Percentiles rank a stretch among this genome's conserved stretches.
Evolutionary conservation across 1,140 invertebrate genomes (phyloP).

Genomic region (Laupala kohalensis): DNA sequence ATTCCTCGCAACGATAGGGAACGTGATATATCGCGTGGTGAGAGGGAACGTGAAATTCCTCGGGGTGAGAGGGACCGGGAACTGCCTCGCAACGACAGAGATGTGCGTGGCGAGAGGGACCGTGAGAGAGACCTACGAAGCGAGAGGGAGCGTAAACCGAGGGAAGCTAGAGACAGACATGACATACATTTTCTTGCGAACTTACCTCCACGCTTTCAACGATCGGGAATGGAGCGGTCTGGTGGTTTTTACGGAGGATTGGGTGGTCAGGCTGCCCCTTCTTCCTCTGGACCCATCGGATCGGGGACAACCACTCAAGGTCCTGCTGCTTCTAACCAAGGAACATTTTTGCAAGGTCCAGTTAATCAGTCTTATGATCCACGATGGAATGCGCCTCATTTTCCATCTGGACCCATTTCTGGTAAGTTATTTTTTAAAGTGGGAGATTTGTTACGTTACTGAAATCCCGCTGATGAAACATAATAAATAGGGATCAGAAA

Average conservation of each 20-base stretch:
- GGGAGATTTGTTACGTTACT: too few species aligned
- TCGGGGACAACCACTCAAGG: conserved; percentile 22
- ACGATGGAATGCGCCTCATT: conserved; percentile 8
- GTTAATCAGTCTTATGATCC: conserved; percentile 6
- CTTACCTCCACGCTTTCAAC: conserved; percentile 68
- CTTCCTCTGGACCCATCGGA: conserved; percentile 28
- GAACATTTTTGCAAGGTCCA: background rate
- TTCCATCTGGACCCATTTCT: background rate
- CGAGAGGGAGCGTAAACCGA: conserved; percentile 14
- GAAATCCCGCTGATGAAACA: too few species aligned
- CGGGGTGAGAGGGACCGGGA: conserved; percentile 17
- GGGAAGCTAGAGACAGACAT: conserved; percentile 21
- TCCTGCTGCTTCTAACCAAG: background rate
- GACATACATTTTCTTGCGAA: conserved; percentile 52
- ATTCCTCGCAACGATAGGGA: background rate
- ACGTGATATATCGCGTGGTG: background rate
- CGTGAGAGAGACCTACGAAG: conserved; percentile 3
- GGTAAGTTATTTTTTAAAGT: conserved; percentile 1
- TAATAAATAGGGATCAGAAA: too few species aligned
- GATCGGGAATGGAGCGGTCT: conserved; percentile 45
- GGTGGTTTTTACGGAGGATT: conserved; percentile 26
- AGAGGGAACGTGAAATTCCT: background rate
- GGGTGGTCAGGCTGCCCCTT: conserved; percentile 24
- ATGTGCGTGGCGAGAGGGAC: conserved; percentile 11
- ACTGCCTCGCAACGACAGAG: conserved; percentile 6